Percentiles rank a stretch among this genome's conserved stretches.
These are phyloP conservation scores for Vulpes ferrilata DNA, from an alignment of 2,113 vertebrate species.

Conservation along the genomic window DNA sequence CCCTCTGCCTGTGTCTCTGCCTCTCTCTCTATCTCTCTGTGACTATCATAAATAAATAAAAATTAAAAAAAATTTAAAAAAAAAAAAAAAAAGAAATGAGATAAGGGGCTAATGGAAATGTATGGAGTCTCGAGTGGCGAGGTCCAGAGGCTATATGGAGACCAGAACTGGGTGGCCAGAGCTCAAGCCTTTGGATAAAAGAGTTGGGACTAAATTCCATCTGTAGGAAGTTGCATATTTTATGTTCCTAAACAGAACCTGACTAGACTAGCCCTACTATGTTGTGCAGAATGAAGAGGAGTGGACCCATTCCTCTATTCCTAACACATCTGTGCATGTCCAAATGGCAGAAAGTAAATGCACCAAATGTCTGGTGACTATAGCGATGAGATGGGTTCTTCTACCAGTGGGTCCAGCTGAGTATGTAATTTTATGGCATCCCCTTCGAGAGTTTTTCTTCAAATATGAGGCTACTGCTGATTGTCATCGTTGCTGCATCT, in stretches of 20 bases:
- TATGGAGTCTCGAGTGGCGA: neutral
- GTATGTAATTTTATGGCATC: neutral
- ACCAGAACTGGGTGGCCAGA: neutral
- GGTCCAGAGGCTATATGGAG: neutral
- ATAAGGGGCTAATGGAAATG: fast-evolving
- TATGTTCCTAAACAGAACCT: neutral
- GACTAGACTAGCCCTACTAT: neutral
- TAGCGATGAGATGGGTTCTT: neutral
- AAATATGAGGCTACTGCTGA: neutral
- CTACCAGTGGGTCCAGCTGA: neutral
- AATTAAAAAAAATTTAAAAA: too few relatives aligned
- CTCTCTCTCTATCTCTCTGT: too few relatives aligned
- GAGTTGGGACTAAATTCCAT: neutral
- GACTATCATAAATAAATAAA: too few relatives aligned
- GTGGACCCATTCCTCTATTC: neutral
- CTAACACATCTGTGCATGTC: neutral
- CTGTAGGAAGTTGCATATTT: neutral
- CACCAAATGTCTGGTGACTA: neutral
- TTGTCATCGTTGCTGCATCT: too few relatives aligned
- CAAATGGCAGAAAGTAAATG: neutral
- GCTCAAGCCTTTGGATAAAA: neutral
- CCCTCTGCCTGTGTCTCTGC: too few relatives aligned
- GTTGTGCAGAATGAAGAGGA: neutral
- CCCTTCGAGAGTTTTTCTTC: neutral
- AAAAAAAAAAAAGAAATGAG: too few relatives aligned